Percentiles rank a stretch among this genome's conserved stretches.
Evolutionary conservation across 1,140 invertebrate species (phyloP).

Genomic region (Megalonaias nervosa): DNA sequence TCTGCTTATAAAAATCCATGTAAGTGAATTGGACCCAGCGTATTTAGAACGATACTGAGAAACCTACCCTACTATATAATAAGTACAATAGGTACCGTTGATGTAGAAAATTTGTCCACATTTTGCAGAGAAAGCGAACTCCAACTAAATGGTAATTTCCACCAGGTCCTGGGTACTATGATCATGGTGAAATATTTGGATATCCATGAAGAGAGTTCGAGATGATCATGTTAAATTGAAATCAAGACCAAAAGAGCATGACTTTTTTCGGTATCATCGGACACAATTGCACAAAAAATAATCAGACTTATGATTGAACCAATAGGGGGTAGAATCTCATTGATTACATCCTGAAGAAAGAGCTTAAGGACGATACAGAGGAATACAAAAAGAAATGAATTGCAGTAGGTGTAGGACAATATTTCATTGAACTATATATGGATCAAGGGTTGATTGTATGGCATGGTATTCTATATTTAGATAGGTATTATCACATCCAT

Average conservation of each 20-base stretch:
- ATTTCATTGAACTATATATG: too few species aligned
- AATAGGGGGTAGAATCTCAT: background rate
- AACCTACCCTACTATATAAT: background rate
- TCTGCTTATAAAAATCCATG: background rate
- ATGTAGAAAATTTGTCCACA: background rate
- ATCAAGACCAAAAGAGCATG: constrained; percentile 13
- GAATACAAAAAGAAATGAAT: background rate
- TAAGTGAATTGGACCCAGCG: background rate
- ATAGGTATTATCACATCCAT: too few species aligned
- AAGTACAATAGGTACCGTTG: background rate
- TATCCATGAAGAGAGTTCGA: background rate
- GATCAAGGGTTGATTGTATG: too few species aligned
- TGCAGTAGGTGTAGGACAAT: too few species aligned
- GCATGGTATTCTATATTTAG: too few species aligned
- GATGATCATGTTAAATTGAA: constrained; percentile 21
- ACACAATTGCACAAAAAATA: background rate
- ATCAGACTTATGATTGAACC: background rate
- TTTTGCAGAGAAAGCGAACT: background rate
- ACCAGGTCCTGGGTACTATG: background rate
- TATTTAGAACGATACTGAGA: background rate
- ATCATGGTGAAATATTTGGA: background rate
- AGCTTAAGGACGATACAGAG: background rate
- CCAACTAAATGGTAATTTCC: background rate
- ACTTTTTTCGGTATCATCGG: background rate
- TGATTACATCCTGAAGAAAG: background rate